Conservation (phyloP, 2,888 invertebrate species). For the Petrophora chlorosata region DNA sequence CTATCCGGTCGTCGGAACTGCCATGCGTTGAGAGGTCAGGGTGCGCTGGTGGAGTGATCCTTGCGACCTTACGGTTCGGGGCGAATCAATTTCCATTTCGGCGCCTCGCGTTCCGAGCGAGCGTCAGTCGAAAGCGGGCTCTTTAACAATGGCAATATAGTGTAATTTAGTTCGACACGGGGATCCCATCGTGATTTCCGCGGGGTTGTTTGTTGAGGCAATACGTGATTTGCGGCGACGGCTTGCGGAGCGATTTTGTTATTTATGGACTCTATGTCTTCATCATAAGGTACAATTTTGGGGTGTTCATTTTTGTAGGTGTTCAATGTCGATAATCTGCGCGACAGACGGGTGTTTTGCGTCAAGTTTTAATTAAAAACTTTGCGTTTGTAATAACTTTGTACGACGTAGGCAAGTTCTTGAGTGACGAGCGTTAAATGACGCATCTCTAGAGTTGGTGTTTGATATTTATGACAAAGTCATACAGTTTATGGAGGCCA, state of each 20-base stretch:
- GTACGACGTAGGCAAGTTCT: constrained; percentile 5
- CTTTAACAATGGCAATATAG: constrained; percentile 56
- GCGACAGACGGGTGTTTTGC: constrained; percentile 40
- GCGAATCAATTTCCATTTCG: constrained; percentile 77
- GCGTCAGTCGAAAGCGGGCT: constrained; percentile 49
- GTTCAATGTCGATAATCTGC: constrained; percentile 35
- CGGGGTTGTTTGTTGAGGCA: constrained; percentile 72
- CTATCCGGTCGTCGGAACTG: constrained; percentile 33
- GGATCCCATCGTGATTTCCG: constrained; percentile 55
- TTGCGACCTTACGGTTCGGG: constrained; percentile 68
- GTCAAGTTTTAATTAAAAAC: constrained; percentile 71
- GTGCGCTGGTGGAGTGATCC: constrained; percentile 36
- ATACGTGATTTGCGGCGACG: constrained; percentile 76
- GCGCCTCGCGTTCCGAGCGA: constrained; percentile 47
- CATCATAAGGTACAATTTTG: constrained; percentile 46
- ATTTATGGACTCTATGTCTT: constrained; percentile 43
- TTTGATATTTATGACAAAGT: too few relatives aligned
- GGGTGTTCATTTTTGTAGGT: constrained; percentile 44
- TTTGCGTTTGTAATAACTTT: constrained; percentile 32
- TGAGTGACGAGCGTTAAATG: constrained; percentile 16
- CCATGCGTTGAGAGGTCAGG: constrained; percentile 50
- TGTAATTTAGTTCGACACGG: constrained; percentile 57
- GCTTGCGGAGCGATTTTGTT: constrained; percentile 58
- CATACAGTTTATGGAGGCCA: too few relatives aligned
- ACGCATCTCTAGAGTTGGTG: constrained; percentile 17